Base-by-base conservation (phyloP, 2,797 vertebrate genomes). In the Esox lucius region DNA sequence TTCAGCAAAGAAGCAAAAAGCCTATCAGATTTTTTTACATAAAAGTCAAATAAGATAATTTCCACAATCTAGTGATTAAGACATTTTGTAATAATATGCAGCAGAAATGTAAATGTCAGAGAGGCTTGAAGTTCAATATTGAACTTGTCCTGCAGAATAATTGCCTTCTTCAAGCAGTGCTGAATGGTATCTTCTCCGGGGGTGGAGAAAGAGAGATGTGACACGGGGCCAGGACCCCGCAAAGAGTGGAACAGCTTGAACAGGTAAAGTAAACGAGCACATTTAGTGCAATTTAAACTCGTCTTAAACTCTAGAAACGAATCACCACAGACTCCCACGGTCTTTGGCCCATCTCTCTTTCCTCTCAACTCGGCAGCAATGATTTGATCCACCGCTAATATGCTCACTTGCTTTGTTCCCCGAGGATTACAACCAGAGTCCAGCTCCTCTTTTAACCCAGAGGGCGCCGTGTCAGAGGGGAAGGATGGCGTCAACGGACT, bases 331-430 rank as follows among this genome's bases (percentile, higher is more conserved):
- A 33, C 59, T 68, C 66, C 70, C 76, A 75, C 68, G 71, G 79
- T 79, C 73, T 48, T 33, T 64, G 65, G 69, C 51, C 49, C 65
- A 39, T 65, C 65, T 56, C 24, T 70, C 28, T 2, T 12, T 39
- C 26, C 24, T 26, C 46, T 26, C 22, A 46, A 67, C 39, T 22
- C 62, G 42, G 22, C 9, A 19, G 31, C 53, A 74, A 78, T 73
- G 12, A 75, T 79, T 79, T 81, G 5, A 81, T 75, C 71, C 46
- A 73, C 35, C 46, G 53, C 70, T 83, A 73, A 77, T 81, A 79
- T 83, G 69, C 71, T 74, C 51, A 15, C 17, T 12, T 22, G 9
- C 68, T 42, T 65, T 68, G 6, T 35, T 53, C 28, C 28, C 26
- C 53, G 68, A 64, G 46, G 67, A 75, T 68, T 49, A 71, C 31